Base-by-base conservation (phyloP, 2,888 invertebrate genomes). In the Hemithea aestivaria region DNA sequence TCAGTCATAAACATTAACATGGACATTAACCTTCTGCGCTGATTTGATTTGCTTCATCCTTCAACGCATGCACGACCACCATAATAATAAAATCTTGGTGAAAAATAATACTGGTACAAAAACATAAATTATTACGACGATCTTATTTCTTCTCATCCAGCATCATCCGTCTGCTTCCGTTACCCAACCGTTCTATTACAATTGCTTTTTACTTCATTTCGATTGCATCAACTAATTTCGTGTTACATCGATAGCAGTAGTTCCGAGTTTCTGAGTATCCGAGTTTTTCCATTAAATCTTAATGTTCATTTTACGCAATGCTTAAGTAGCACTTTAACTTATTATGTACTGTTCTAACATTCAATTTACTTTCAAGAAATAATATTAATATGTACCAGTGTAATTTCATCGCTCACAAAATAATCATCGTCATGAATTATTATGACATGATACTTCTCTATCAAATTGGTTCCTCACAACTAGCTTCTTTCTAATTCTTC, bases 181-280 rank as follows among this genome's bases (percentile, higher is more conserved):
- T 68, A 76, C 62, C 53, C 34, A 45, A 48, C 60, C 53, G 56
- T 62, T 69, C 61, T 56, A 63, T 58, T 64, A 60, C 66, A 61
- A 67, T 66, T 60, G 48, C 59, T 66, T 70, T 71, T 73, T 68
- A 62, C 60, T 55, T 66, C 69, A 69, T 70, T 70, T 62, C 62
- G 66, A 69, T 76, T 76, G 72, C 77, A 72, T 68, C 71, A 75
- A 67, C 68, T 68, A 64, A 72, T 74, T 76, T 72, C 40, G 62
- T 66, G 60, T 76, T 73, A 73, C 71, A 74, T 72, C 68, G 67
- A 63, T 66, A 66, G 58, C 60, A 60, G 63, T 60, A 56, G 57
- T 55, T 59, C 53, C 60, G 54, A 68, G 60, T 63, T 55, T 59
- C 53, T 61, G 54, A 68, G 60, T 64, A 67, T 73, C 58, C 56